Evolutionary conservation across 2,113 vertebrate species (phyloP), one percentile per base, ranked within the genome.

Genomic region (Salvator merianae): DNA sequence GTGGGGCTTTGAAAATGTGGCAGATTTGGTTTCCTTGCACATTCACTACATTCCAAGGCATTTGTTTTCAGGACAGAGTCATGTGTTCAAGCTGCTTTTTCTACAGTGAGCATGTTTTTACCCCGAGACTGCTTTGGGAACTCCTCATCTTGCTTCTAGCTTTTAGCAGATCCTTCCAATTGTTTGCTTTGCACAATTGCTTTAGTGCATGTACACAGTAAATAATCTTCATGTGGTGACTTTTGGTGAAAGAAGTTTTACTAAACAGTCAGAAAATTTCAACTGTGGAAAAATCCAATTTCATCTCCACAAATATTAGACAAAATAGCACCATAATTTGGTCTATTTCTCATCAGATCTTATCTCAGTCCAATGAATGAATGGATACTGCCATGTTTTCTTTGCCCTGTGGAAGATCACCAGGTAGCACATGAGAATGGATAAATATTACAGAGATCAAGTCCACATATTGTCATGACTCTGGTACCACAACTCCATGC

Each of bases 11-110:
- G 68, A 20, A 77, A 77, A 68, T 77, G 74, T 75, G 74, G 82
- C 66, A 66, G 55, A 83, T 68, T 55, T 77, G 40, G 34, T 77
- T 77, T 84, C 32, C 55, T 8, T 20, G 34, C 82, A 84, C 73
- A 84, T 77, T 84, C 20, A n/a, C 34, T 55, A 10, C 47, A 69
- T 77, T 69, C 43, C 24, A 34, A 69, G 34, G 65, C 18, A 82
- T 65, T 82, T 82, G 30, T 74, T 38, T 81, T 74, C 26, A 65
- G 30, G 38, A 30, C 28, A 82, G 59, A 82, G 16, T 40, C 63
- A n/a, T 40, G 12, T 47, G 50, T 43, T 73, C 20, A 63, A 77
- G 55, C 10, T 28, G 20, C 1, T 38, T 43, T 30, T 79, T 79
- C 13, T 30, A 47, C 28, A 40, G 3, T 63, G 50, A 55, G 2